Percentiles rank a stretch among this genome's conserved stretches.
Evolutionary conservation across 2,888 invertebrate species (phyloP).

Genomic region (Drosophila monieri): DNA sequence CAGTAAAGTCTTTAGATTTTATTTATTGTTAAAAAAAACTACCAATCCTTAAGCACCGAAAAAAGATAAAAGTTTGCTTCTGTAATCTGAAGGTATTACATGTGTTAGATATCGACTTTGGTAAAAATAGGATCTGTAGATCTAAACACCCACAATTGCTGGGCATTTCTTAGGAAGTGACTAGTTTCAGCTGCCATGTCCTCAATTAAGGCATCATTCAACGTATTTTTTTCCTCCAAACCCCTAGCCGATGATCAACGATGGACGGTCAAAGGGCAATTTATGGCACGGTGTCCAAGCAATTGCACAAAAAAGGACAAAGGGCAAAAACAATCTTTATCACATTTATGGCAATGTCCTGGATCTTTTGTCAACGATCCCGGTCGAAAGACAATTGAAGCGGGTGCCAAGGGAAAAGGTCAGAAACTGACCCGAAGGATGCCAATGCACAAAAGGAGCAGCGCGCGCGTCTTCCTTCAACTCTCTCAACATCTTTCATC

Average conservation of each 20-base stretch:
- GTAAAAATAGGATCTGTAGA: conserved; percentile 23
- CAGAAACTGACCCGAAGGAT: conserved; percentile 59
- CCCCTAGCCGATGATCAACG: conserved; percentile 33
- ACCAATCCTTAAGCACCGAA: not conserved
- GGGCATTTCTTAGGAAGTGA: conserved; percentile 50
- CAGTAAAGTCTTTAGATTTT: not conserved
- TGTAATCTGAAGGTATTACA: conserved; percentile 38
- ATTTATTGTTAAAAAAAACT: not conserved
- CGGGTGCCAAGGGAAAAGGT: conserved; percentile 70
- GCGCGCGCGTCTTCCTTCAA: conserved; percentile 84
- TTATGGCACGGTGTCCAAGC: conserved; percentile 63
- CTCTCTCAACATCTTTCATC: conserved; percentile 91
- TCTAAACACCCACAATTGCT: conserved; percentile 67
- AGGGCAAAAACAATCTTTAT: conserved; percentile 63
- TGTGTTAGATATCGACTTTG: conserved; percentile 33
- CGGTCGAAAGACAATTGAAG: conserved; percentile 44
- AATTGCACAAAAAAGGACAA: conserved; percentile 52
- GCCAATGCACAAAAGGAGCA: conserved; percentile 52
- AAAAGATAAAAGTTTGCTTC: not conserved
- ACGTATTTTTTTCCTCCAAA: conserved; percentile 42
- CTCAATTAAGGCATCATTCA: conserved; percentile 79
- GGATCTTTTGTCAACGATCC: conserved; percentile 61
- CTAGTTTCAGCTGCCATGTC: conserved; percentile 66
- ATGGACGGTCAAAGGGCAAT: conserved; percentile 57
- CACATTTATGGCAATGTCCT: conserved; percentile 73